Base-by-base conservation (phyloP, 2,888 invertebrate genomes). In the Philhelius pedissequus region DNA sequence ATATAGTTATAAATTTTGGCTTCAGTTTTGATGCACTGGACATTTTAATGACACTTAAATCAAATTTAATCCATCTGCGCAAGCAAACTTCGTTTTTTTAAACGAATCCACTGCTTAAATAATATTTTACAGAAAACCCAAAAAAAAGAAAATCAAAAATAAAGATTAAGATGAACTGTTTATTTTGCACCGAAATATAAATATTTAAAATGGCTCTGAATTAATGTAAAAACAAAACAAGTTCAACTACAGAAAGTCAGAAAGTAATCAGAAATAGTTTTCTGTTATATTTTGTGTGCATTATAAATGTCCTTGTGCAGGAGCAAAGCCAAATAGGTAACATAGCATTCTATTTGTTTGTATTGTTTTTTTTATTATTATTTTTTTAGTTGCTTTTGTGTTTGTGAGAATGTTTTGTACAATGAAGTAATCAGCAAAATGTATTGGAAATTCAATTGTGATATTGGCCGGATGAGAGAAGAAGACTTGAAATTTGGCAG, bases 191-290 rank as follows among this genome's bases (percentile, higher is more conserved):
- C 13, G 1, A 13, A 35, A 13, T 56, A 20, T 56, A n/a, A n/a
- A n/a, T n/a, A 35, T 11, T 20, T 18, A 2, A 56, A 56, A 20
- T 56, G 56, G 13, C 20, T 54, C 30, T 56, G 32, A 35, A 56
- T 56, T 20, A 9, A 7, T 11, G 20, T 4, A 50, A 52, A 27
- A 11, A 35, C 15, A 66, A 68, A 78, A 77, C 66, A 71, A 60
- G 69, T 74, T 78, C 54, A 74, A 73, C 68, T 54, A 48, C 25
- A 70, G 64, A 83, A 83, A 83, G 83, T 83, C 25, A 70, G 64
- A 83, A 83, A 83, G 83, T 83, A 83, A 83, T 83, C 83, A 83
- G 43, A 70, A 75, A 83, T 83, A 74, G 78, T 77, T 83, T 73
- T 83, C 74, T 62, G 68, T 78, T 78, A 45, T 30, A 69, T 73